Base-by-base conservation (phyloP, 2,113 vertebrate genomes). In the Crotophaga sulcirostris region DNA sequence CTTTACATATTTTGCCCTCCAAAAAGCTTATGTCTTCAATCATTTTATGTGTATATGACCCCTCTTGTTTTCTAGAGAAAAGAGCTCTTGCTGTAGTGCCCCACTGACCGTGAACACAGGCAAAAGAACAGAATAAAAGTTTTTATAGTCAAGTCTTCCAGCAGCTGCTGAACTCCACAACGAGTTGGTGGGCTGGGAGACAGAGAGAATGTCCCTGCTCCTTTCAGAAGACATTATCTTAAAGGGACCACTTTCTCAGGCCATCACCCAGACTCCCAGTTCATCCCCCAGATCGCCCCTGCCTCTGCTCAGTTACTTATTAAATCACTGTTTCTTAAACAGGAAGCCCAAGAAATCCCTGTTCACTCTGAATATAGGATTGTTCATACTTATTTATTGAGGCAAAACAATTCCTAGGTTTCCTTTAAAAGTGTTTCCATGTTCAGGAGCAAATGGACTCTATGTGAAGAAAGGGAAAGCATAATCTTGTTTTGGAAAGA, bases 371-470 rank as follows among this genome's bases (percentile, higher is more conserved):
- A 87, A 82, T 63, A 76, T 13, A 96, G 36, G 72, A 67, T 82
- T 80, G 67, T 66, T 95, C 36, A 13, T 93, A 84, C 89, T 73
- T 81, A 67, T 93, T 91, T 97, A 86, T 92, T 96, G 94, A 96
- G 97, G 97, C 70, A 98, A 96, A 97, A 95, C 87, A 96, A 85
- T 84, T 79, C 72, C 93, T 94, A 96, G 94, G 91, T 94, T 92
- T 96, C 91, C 80, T 90, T 92, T 81, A 93, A 96, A 98, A 93
- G 83, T 92, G 94, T 96, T 96, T 93, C 96, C 60, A 24, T 94
- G 78, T 96, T 94, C 85, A 95, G 86, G 95, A 92, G 87, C 75
- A 97, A 95, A 96, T 55, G 44, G 74, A 94, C 52, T 91, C 90
- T 80, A 75, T 0, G 0, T 75, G 90, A 96, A 56, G 72, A 82